phyloP scores from a whole-genome alignment of 2,888 invertebrate genomes.

The Lasius fuliginosus region DNA sequence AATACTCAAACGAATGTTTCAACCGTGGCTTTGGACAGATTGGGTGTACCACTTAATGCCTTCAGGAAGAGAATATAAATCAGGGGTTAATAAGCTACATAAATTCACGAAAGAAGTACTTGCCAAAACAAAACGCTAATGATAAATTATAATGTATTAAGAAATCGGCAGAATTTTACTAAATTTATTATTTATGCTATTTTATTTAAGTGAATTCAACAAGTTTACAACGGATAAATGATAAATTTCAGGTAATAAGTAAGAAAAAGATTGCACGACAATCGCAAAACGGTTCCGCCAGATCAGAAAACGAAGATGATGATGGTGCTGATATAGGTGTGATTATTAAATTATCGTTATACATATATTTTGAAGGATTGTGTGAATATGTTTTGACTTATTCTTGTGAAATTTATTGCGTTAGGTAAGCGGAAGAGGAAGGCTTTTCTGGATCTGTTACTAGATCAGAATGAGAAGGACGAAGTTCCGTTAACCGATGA shows the following conservation, averaged over 20 bases:
- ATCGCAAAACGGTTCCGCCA: background rate
- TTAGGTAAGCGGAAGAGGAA: slow-evolving; percentile 87
- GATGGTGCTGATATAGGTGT: slow-evolving; percentile 53
- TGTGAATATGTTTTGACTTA: background rate
- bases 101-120: slow-evolving; percentile 70
- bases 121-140: background rate
- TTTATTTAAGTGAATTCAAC: background rate
- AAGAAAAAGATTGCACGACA: slow-evolving; percentile 70
- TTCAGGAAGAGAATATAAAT: slow-evolving; percentile 69
- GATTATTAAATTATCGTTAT: slow-evolving; percentile 13
- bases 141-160: slow-evolving; percentile 14
- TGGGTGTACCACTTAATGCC: slow-evolving; percentile 70
- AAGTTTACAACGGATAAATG: background rate
- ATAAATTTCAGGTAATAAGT: slow-evolving; percentile 72
- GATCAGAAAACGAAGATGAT: background rate
- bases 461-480: slow-evolving; percentile 88
- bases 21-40: slow-evolving; percentile 74
- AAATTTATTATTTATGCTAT: background rate
- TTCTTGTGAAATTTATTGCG: background rate
- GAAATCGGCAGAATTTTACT: background rate
- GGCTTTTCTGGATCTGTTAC: slow-evolving; percentile 90
- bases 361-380: background rate
- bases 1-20: slow-evolving; percentile 64
- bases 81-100: slow-evolving; percentile 67
- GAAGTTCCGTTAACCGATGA: slow-evolving; percentile 88